Conservation (phyloP, 2,888 invertebrate species). For the Agrochola macilenta region DNA sequence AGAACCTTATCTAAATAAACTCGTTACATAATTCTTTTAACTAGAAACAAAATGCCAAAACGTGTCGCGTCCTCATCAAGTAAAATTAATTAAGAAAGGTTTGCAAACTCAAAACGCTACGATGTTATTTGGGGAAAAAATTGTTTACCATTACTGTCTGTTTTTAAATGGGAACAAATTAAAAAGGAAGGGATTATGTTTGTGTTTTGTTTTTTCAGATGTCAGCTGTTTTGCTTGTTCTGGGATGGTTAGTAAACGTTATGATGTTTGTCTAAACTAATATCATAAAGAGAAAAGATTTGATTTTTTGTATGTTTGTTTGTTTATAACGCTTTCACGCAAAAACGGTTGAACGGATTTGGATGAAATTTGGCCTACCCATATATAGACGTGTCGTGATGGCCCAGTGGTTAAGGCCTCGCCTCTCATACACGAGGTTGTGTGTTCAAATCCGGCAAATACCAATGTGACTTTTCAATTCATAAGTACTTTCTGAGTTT, state of each 20-base stretch:
- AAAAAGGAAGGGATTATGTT: conserved; percentile 2
- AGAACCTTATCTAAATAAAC: background rate
- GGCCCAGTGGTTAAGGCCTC: no score
- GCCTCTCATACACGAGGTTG: no score
- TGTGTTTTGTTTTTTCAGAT: background rate
- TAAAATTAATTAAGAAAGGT: conserved; percentile 57
- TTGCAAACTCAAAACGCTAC: conserved; percentile 35
- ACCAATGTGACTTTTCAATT: no score
- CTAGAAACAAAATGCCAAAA: conserved; percentile 21
- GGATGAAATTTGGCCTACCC: no score
- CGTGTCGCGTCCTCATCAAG: conserved; percentile 43
- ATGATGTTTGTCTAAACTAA: no score
- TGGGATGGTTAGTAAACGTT: background rate
- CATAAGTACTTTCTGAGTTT: no score
- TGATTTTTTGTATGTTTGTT: no score
- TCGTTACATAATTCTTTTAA: background rate
- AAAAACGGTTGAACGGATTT: no score
- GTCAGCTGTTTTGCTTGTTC: conserved; percentile 7
- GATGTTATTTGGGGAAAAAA: conserved; percentile 17
- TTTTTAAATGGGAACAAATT: conserved; percentile 10
- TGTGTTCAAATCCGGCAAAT: no score
- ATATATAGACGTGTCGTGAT: no score
- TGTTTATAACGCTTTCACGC: no score
- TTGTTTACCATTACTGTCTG: conserved; percentile 8
- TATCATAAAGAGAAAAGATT: no score